Conservation (phyloP, 53 echinoderm and acorn worm species). For the Patiria pectinifera region DNA sequence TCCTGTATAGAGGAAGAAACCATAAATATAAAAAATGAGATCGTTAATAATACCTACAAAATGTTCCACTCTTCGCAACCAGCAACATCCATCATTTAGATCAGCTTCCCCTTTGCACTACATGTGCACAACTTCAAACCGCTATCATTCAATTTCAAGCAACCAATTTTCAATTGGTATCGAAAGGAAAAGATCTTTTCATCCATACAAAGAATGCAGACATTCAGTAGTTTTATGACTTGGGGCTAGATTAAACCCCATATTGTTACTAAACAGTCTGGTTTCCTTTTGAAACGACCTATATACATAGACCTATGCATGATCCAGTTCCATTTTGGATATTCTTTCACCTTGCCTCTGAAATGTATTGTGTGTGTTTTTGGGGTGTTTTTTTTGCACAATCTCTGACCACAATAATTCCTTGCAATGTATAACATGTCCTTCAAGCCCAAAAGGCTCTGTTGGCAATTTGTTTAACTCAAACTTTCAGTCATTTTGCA, state of each 20-base stretch:
- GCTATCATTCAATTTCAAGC: neutral
- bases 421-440: neutral
- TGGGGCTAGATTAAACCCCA: constrained; percentile 32
- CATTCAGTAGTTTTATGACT: constrained; percentile 20
- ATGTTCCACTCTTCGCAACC: no score
- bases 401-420: neutral
- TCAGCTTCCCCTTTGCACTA: no score
- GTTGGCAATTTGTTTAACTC: neutral
- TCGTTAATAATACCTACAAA: no score
- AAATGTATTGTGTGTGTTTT: no score
- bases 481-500: neutral
- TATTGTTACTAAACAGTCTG: neutral
- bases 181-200: neutral
- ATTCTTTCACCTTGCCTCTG: no score
- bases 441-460: neutral
- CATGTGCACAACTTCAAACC: neutral
- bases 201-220: constrained; percentile 23
- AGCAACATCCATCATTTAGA: no score
- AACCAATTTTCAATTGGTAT: neutral
- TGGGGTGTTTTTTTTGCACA: neutral
- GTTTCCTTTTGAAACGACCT: neutral
- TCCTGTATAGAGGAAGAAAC: no score
- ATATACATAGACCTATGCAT: neutral
- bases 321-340: neutral
- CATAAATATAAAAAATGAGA: no score